A percentile compares a stretch with the other conserved stretches of the same genome.
These are phyloP conservation scores for Sylvia atricapilla DNA, from an alignment of 2,113 vertebrate species.

Conservation along the genomic window DNA sequence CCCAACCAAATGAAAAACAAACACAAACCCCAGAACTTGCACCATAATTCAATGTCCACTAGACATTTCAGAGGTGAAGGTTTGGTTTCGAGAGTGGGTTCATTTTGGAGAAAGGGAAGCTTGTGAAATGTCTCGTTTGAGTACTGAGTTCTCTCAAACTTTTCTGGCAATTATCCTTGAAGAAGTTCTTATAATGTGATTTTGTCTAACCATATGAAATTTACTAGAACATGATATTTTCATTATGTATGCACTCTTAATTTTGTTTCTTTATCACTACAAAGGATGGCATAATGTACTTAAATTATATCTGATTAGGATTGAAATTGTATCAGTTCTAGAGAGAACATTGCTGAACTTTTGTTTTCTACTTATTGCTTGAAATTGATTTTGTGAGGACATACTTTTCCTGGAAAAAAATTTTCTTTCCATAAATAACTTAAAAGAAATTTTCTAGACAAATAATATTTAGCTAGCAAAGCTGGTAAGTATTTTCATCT, in stretches of 20 bases:
- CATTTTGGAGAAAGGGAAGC: neutral
- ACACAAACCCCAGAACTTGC: neutral
- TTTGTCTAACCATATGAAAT: neutral
- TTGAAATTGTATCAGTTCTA: neutral
- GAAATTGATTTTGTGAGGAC: neutral
- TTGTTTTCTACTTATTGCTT: neutral
- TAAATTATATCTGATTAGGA: neutral
- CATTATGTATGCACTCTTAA: neutral
- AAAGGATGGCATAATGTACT: neutral
- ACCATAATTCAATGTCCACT: neutral
- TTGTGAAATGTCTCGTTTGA: neutral
- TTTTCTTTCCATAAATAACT: neutral
- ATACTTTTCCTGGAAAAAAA: neutral
- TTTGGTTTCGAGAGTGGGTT: neutral
- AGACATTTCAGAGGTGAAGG: neutral
- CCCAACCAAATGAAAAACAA: neutral
- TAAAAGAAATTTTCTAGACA: neutral
- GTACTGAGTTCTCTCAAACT: neutral
- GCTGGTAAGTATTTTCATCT: neutral
- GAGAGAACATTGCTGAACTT: neutral
- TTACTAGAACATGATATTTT: neutral
- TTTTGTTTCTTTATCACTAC: neutral
- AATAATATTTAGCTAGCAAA: neutral
- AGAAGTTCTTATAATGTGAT: neutral
- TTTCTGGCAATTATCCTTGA: neutral